A percentile compares a stretch with the other conserved stretches of the same genome.
These are phyloP conservation scores for Sterna hirundo DNA, from an alignment of 2,113 vertebrate species.

Conservation along the genomic window DNA sequence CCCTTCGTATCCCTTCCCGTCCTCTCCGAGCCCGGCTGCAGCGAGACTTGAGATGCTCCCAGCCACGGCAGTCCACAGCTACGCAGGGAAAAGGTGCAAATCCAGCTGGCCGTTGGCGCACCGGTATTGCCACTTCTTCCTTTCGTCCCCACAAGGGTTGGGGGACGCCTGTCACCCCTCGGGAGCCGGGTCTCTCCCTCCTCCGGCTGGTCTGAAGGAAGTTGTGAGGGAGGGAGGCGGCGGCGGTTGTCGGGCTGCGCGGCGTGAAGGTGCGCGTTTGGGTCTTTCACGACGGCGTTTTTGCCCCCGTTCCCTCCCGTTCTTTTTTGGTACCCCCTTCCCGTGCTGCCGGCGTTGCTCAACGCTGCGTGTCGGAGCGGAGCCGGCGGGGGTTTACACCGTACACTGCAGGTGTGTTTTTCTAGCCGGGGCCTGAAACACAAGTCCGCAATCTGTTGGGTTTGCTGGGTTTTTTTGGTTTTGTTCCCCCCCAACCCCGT, in stretches of 20 bases:
- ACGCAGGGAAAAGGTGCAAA: neutral
- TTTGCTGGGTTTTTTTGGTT: neutral
- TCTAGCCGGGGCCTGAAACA: neutral
- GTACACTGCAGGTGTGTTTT: slow-evolving; percentile 33
- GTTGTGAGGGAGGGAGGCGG: neutral
- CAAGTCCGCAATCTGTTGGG: neutral
- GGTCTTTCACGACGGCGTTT: neutral
- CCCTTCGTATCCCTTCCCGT: neutral
- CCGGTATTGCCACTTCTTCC: neutral
- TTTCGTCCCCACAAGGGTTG: neutral
- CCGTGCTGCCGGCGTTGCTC: neutral
- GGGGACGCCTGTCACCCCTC: neutral
- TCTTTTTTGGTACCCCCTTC: neutral
- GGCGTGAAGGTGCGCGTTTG: neutral
- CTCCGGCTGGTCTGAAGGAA: neutral
- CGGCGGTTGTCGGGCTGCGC: neutral
- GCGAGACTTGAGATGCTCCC: neutral
- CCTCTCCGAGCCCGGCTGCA: slow-evolving; percentile 16
- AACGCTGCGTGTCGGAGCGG: neutral
- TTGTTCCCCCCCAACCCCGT: neutral
- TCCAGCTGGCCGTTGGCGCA: neutral
- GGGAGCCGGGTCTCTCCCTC: neutral
- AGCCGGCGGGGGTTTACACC: neutral
- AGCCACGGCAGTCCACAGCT: neutral
- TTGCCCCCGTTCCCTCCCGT: neutral